Base-by-base conservation (phyloP, 2,113 vertebrate species). In the Eira barbara region DNA sequence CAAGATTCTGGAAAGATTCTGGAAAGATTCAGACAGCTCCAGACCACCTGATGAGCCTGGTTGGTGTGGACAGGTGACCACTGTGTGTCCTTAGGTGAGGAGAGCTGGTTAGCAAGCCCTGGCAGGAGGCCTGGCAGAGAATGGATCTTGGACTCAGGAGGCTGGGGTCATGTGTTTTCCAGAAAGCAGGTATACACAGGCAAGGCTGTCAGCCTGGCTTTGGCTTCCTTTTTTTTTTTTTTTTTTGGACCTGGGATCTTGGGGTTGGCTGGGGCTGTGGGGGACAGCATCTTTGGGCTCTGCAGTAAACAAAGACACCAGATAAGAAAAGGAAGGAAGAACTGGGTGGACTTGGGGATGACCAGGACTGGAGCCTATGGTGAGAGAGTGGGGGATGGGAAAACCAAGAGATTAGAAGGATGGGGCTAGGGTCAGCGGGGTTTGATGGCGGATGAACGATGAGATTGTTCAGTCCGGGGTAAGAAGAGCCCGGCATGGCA, bases 1-100 rank as follows among this genome's bases (percentile, higher is more conserved):
- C 8, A n/a, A 92, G 83, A n/a, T 92, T 91, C 89, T 92, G 49
- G 94, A 79, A n/a, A 92, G 83, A n/a, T 92, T 91, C 89, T 92
- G 47, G 94, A 79, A 92, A 82, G 74, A 39, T 69, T 63, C 23
- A 34, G 59, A 88, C 55, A 63, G 84, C 61, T 89, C 93, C 79
- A 79, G 27, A 86, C 91, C 94, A 45, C 20, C 27, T 7, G 20
- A 42, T 15, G 61, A 31, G 25, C 86, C 74, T 92, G 73, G 3
- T 2, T 52, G 31, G 29, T 89, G 52, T 88, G 88, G 49, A 81
- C 55, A 47, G 49, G 49, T 71, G 63, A 59, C 59, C 27, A 21
- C 61, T 87, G 34, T 88, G 49, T 81, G 34, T 87, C 20, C 29
- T 74, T 79, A 49, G 49, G 49, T 83, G 89, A 96, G 39, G 71